Evolutionary conservation across 2,113 vertebrate species (phyloP), one percentile per base, ranked within the genome.

Genomic region (Pyrgilauda ruficollis): DNA sequence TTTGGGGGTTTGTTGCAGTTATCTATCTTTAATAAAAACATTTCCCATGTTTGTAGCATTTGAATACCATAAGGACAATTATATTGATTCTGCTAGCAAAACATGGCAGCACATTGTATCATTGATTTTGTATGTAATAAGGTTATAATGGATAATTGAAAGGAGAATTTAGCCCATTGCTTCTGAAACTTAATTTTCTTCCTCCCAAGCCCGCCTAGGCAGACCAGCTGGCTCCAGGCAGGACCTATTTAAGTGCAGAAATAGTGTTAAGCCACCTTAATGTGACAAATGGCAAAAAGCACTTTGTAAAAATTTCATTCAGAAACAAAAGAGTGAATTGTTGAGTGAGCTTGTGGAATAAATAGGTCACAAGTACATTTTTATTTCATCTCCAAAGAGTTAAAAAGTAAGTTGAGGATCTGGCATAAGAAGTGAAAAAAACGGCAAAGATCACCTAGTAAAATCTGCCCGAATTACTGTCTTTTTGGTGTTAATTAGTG

Each of bases 71-170:
- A 66, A 95, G 64, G 61, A 68, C 44, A 82, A 82, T 72, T 84
- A 88, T 49, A 92, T 89, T 87, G 80, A 84, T 96, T 96, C 77
- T 73, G 84, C 56, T 62, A 89, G 90, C n/a, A 79, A 93, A 97
- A 93, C 35, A 89, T 33, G 6, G 73, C 76, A 92, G 68, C n/a
- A 84, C 73, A 58, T 35, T 87, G 56, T 93, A 86, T 92, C 92
- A 94, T 96, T 90, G 92, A 92, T 96, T 96, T 95, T 96, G 56
- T 53, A 66, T 39, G 13, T 97, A 96, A 96, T 75, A 76, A 89
- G 69, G 28, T 96, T 96, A 93, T 50, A 89, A 72, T 81, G 84
- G 85, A 75, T 95, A 97, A 96, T 93, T 97, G 96, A 97, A 95
- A 96, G 96, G 66, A 84, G 83, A 93, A 95, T 96, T 96, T 96